Conservation (phyloP, 2,888 invertebrate genomes). For the Sicus ferrugineus region DNA sequence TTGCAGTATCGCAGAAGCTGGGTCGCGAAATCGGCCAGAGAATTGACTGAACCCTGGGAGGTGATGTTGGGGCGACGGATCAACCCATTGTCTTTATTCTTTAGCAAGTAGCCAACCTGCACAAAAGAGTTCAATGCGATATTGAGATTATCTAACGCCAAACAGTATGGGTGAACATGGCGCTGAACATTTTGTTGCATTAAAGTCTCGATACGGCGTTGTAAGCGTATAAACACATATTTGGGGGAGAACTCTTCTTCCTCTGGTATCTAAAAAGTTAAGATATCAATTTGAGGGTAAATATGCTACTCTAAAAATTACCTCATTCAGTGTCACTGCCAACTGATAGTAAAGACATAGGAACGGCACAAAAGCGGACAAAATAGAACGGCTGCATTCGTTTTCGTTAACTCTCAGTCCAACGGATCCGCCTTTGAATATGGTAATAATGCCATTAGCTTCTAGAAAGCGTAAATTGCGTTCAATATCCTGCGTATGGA, state of each 20-base stretch:
- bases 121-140: constrained; percentile 69
- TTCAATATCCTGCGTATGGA: constrained; percentile 61
- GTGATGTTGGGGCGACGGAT: constrained; percentile 42
- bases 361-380: constrained; percentile 72
- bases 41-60: constrained; percentile 34
- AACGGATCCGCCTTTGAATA: constrained; percentile 54
- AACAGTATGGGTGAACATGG: constrained; percentile 74
- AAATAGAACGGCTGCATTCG: constrained; percentile 65
- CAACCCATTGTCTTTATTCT: constrained; percentile 51
- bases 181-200: constrained; percentile 56
- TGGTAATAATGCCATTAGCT: constrained; percentile 50
- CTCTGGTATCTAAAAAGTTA: constrained; percentile 18
- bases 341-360: constrained; percentile 71
- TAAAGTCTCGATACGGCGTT: constrained; percentile 69
- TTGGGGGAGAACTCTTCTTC: constrained; percentile 65
- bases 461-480: constrained; percentile 57
- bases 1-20: constrained; percentile 57
- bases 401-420: constrained; percentile 50
- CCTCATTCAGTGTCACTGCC: constrained; percentile 67
- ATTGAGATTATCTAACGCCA: constrained; percentile 73
- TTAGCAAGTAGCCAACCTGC: constrained; percentile 56
- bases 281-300: background rate
- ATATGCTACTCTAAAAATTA: no score
- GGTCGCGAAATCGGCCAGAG: constrained; percentile 49
- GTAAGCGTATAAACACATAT: constrained; percentile 68